Evolutionary conservation across 2,113 vertebrate species (phyloP).

Genomic region (Synchiropus splendidus): DNA sequence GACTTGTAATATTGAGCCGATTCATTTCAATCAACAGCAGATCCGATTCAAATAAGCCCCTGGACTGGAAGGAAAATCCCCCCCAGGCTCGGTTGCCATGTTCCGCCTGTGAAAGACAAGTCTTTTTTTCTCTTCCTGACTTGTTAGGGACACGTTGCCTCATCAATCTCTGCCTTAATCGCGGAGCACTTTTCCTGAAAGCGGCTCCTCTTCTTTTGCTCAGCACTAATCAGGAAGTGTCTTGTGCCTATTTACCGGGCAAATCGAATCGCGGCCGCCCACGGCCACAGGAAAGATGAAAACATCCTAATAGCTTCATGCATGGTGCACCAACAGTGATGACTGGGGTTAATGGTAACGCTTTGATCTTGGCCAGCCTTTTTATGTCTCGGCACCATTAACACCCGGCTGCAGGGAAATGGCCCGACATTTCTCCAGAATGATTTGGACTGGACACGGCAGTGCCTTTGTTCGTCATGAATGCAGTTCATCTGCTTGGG

Average conservation of each 20-base stretch:
- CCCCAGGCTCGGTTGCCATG: conserved; percentile 32
- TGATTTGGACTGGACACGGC: too few relatives aligned
- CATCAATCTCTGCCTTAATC: conserved; percentile 31
- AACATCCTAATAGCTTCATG: conserved; percentile 60
- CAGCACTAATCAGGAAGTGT: conserved; percentile 70
- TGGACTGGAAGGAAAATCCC: conserved; percentile 46
- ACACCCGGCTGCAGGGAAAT: conserved; percentile 7
- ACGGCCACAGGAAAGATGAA: conserved; percentile 69
- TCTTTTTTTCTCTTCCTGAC: conserved; percentile 11
- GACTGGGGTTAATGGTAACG: conserved; percentile 47
- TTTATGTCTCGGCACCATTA: background rate
- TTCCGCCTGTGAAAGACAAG: conserved; percentile 29
- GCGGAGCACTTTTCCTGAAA: conserved; percentile 24
- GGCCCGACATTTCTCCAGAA: conserved; percentile 1
- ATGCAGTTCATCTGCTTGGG: too few relatives aligned
- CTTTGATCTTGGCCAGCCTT: conserved; percentile 45
- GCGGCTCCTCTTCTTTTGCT: conserved; percentile 4
- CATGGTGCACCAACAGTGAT: conserved; percentile 36
- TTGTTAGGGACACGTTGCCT: conserved; percentile 9
- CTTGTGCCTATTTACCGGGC: conserved; percentile 48
- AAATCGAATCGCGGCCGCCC: conserved; percentile 72
- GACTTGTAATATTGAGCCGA: conserved; percentile 56
- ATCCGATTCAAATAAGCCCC: conserved; percentile 59
- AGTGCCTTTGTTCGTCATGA: too few relatives aligned
- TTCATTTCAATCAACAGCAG: conserved; percentile 66